Base-by-base conservation (phyloP, 1,140 invertebrate species). In the Drosophila sechellia region DNA sequence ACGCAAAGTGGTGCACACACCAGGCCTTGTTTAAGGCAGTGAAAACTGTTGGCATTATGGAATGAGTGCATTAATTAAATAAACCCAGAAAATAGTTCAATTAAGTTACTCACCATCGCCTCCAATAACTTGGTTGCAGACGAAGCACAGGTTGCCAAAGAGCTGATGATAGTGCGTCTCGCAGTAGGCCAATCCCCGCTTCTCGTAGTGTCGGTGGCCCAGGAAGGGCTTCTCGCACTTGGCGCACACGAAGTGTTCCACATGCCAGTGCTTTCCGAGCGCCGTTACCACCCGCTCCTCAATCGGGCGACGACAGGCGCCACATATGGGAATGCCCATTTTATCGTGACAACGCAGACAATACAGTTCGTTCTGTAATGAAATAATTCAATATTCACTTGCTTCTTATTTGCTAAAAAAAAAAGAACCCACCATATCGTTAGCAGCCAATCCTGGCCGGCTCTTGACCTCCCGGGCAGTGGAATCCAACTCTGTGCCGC, bases 161-260 rank as follows among this genome's bases (percentile, higher is more conserved):
- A 99, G 93, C 94, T 99, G 97, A 93, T 99, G 98, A 93, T 99
- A 99, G 93, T 99, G 99, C 77, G 97, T 98, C 93, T 99, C 99
- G 93, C 99, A 99, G 93, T 99, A 99, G 1, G 99, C 98, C 74
- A 99, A 93, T 3, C 99, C 99, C 91, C 99, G 99, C 92, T 99
- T 98, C 93, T 99, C 99, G 93, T 99, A 99, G 93, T 99, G 99
- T 2, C 98, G 96, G 93, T 99, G 98, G 0, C 99, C 99, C 90
- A 99, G 95, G 94, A 99, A 99, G 1, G 99, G 99, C 92, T 99
- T 99, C 93, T 99, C 99, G 93, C 99, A 99, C 93, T 99, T 99
- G 66, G 98, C 98, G 93, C 99, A 99, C 0, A 99, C 99, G 94
- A 99, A 99, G 94, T 99, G 99, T 95, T 99, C 99, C 13, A 99